These are phyloP conservation scores for Thalassophryne amazonica DNA, from an alignment of 2,797 vertebrate genomes.

Conservation along the genomic window DNA sequence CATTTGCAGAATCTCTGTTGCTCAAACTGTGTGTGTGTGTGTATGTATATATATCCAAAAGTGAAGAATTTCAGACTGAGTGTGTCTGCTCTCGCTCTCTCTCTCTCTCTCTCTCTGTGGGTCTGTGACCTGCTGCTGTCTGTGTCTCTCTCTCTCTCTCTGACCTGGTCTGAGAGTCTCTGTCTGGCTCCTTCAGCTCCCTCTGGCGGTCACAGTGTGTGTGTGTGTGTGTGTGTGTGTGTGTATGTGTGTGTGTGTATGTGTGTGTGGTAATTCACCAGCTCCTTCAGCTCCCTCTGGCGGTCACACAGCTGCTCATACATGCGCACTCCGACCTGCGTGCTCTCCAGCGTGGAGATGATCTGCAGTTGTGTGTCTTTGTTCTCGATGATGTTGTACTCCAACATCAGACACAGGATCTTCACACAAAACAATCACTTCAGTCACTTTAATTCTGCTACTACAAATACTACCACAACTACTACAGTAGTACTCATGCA, in stretches of 20 bases:
- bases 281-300: conserved; percentile 95
- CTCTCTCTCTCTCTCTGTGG: too few relatives aligned
- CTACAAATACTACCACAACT: neutral
- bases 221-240: conserved; percentile 17
- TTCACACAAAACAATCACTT: conserved; percentile 64
- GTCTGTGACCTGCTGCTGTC: too few relatives aligned
- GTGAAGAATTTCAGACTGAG: too few relatives aligned
- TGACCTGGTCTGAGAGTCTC: too few relatives aligned
- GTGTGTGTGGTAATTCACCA: conserved; percentile 80
- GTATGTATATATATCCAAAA: too few relatives aligned
- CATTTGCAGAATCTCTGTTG: too few relatives aligned
- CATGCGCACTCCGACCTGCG: conserved; percentile 93
- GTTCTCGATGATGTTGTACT: conserved; percentile 99
- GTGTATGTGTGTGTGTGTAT: conserved; percentile 8
- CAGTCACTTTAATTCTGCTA: too few relatives aligned
- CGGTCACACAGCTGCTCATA: conserved; percentile 98
- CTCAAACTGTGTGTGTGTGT: too few relatives aligned
- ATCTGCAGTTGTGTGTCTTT: conserved; percentile 99
- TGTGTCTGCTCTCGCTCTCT: too few relatives aligned
- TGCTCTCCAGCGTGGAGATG: conserved; percentile 98
- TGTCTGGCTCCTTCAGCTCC: too few relatives aligned
- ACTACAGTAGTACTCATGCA: neutral
- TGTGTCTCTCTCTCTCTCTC: too few relatives aligned
- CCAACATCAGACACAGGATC: conserved; percentile 98
- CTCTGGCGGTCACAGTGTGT: too few relatives aligned